These are phyloP conservation scores for Diadumene lineata DNA, from an alignment of 92 coral and sea anemone species.

Conservation along the genomic window DNA sequence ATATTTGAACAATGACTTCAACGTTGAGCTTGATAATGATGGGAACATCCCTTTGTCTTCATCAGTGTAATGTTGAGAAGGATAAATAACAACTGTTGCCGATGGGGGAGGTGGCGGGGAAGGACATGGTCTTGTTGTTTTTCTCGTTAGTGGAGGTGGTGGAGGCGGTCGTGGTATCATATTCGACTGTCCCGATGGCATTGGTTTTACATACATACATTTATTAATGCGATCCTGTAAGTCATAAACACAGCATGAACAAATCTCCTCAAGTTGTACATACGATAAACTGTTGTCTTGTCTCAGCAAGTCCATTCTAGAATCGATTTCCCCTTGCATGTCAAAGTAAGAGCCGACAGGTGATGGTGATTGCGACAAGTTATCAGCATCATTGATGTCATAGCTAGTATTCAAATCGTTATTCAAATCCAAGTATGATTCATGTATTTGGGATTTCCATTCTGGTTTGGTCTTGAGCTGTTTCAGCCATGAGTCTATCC, in stretches of 20 bases:
- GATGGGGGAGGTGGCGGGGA: background rate
- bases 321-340: conserved; percentile 19
- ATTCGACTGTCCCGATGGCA: background rate
- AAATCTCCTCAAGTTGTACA: background rate
- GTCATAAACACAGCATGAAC: background rate
- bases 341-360: conserved; percentile 18
- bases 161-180: background rate
- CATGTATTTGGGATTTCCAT: background rate
- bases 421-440: background rate
- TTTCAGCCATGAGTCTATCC: background rate
- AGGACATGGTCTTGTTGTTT: background rate
- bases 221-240: background rate
- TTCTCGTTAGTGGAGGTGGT: background rate
- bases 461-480: background rate
- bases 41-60: too few relatives aligned
- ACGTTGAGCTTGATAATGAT: background rate
- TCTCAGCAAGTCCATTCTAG: background rate
- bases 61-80: too few relatives aligned
- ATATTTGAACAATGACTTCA: too few relatives aligned
- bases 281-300: conserved; percentile 3
- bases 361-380: background rate
- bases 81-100: background rate
- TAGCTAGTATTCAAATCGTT: background rate
- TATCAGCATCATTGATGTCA: background rate
- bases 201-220: background rate